phyloP scores from a whole-genome alignment of 2,888 invertebrate genomes.

The Steinernema scapterisci region DNA sequence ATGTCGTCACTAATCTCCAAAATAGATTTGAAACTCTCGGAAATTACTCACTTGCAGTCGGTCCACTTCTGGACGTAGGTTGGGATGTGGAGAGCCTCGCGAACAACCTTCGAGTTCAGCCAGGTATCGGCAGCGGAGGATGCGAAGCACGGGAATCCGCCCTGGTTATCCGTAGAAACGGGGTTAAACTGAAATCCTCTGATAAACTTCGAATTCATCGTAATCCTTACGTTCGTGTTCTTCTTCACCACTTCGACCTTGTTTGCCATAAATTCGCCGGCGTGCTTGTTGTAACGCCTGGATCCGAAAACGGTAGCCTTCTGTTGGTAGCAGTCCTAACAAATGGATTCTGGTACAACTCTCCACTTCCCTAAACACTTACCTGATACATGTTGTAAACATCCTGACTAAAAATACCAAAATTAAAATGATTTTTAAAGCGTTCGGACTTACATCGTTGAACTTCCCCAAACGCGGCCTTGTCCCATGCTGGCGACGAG shows the following conservation, averaged over 20 bases:
- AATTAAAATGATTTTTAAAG: background rate
- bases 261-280: conserved; percentile 10
- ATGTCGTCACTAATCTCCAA: conserved; percentile 50
- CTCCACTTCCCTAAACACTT: no score
- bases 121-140: conserved; percentile 44
- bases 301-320: conserved; percentile 37
- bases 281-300: conserved; percentile 4
- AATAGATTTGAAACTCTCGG: background rate
- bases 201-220: background rate
- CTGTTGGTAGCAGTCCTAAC: conserved; percentile 60
- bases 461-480: conserved; percentile 18
- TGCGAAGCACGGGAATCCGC: conserved; percentile 54
- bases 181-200: conserved; percentile 34
- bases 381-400: conserved; percentile 60
- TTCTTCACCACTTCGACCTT: conserved; percentile 1
- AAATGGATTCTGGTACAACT: no score
- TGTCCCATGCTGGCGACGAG: conserved; percentile 13
- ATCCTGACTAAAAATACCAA: conserved; percentile 37
- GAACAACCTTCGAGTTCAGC: conserved; percentile 46
- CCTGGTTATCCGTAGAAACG: conserved; percentile 40
- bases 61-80: conserved; percentile 46
- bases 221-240: background rate
- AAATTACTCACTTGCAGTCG: conserved; percentile 37
- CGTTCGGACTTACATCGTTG: conserved; percentile 7
- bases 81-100: conserved; percentile 57